Evolutionary conservation across 2,888 invertebrate genomes (phyloP).

Genomic region (Tenthredo livida): DNA sequence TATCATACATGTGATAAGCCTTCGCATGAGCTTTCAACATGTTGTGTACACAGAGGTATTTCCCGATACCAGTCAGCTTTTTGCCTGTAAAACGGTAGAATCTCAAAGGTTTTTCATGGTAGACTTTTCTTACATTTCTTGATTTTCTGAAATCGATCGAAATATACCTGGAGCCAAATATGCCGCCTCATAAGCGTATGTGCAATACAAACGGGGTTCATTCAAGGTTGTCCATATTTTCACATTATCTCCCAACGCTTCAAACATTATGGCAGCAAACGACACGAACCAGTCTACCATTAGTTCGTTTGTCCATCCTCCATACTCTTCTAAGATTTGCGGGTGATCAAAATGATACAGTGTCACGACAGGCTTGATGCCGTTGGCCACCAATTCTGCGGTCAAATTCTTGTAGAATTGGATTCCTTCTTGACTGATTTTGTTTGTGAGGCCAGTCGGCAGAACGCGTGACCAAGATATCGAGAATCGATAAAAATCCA

Average conservation of each 20-base stretch:
- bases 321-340: slow-evolving; percentile 81
- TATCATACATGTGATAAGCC: slow-evolving; percentile 83
- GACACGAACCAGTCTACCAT: slow-evolving; percentile 82
- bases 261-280: slow-evolving; percentile 82
- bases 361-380: slow-evolving; percentile 82
- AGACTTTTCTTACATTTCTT: not conserved
- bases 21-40: slow-evolving; percentile 87
- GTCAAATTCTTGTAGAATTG: slow-evolving; percentile 83
- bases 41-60: slow-evolving; percentile 87
- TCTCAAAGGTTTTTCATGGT: not conserved
- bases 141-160: not conserved
- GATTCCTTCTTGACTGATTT: slow-evolving; percentile 81
- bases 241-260: slow-evolving; percentile 81
- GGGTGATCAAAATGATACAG: slow-evolving; percentile 86
- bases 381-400: slow-evolving; percentile 79
- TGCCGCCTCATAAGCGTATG: slow-evolving; percentile 79
- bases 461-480: slow-evolving; percentile 86
- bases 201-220: slow-evolving; percentile 84
- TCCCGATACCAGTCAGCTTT: slow-evolving; percentile 79
- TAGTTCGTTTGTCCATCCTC: slow-evolving; percentile 84
- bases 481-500: slow-evolving; percentile 81
- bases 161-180: slow-evolving; percentile 60
- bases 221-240: slow-evolving; percentile 88
- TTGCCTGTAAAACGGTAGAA: slow-evolving; percentile 67
- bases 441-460: slow-evolving; percentile 81